Evolutionary conservation across 2,113 vertebrate species (phyloP).

Genomic region (Notechis scutatus): DNA sequence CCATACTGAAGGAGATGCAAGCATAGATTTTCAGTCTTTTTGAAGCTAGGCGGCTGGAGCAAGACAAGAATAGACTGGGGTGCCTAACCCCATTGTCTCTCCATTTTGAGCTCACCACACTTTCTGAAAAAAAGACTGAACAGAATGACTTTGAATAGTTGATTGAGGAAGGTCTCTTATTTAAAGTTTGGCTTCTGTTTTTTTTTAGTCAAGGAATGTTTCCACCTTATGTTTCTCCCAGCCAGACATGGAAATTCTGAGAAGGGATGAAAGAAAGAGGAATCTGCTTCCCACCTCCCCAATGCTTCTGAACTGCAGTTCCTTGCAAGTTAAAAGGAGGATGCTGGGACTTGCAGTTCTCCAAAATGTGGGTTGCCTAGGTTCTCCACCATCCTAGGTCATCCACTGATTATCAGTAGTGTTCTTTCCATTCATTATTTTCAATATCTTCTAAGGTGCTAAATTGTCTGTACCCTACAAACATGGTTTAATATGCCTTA

Average conservation of each 20-base stretch:
- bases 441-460: neutral
- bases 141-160: neutral
- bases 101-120: neutral
- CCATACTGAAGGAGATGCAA: neutral
- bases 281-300: neutral
- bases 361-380: neutral
- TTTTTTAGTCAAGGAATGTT: neutral
- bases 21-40: neutral
- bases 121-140: neutral
- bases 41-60: neutral
- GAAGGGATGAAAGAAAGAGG: neutral
- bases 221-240: neutral
- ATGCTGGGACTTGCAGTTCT: neutral
- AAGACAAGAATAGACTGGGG: neutral
- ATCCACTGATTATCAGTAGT: neutral
- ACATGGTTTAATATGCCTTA: neutral
- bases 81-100: neutral
- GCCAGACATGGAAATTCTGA: neutral
- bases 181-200: neutral
- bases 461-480: neutral
- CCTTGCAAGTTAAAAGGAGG: neutral
- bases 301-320: neutral
- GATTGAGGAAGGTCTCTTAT: neutral
- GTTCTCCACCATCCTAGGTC: neutral
- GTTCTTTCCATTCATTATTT: neutral